These are phyloP conservation scores for Drosophila paulistorum DNA, from an alignment of 1,140 invertebrate species.

Conservation along the genomic window DNA sequence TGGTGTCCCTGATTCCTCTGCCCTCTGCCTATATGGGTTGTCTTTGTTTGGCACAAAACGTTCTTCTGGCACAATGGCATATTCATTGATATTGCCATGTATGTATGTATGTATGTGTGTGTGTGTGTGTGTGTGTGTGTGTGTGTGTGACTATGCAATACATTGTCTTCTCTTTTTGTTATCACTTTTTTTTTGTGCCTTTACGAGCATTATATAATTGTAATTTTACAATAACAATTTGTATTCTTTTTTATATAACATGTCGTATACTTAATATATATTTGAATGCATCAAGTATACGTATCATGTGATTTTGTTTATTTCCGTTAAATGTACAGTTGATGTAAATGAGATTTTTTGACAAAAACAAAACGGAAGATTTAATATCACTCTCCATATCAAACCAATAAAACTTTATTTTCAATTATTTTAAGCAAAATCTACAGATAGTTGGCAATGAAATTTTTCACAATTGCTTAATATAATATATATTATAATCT, in stretches of 20 bases:
- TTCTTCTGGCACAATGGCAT: slow-evolving; percentile 18
- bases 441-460: too few species aligned
- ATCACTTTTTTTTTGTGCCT: slow-evolving; percentile 34
- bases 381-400: too few species aligned
- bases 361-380: too few species aligned
- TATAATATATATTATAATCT: too few species aligned
- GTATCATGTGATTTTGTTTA: slow-evolving; percentile 19
- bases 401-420: too few species aligned
- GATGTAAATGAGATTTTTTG: not conserved
- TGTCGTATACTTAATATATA: slow-evolving; percentile 45
- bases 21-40: not conserved
- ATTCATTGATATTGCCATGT: slow-evolving; percentile 17
- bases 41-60: slow-evolving; percentile 57
- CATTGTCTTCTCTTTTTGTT: slow-evolving; percentile 30
- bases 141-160: slow-evolving; percentile 14
- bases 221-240: slow-evolving; percentile 48
- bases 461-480: too few species aligned
- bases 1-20: slow-evolving; percentile 3
- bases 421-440: too few species aligned
- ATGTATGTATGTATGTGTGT: not conserved
- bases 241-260: slow-evolving; percentile 47
- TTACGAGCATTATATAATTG: slow-evolving; percentile 62
- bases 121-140: slow-evolving; percentile 19
- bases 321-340: slow-evolving; percentile 1
- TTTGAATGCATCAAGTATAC: slow-evolving; percentile 46